Conservation (phyloP, 2,888 invertebrate species). For the Hermaeophaga mercurialis region DNA sequence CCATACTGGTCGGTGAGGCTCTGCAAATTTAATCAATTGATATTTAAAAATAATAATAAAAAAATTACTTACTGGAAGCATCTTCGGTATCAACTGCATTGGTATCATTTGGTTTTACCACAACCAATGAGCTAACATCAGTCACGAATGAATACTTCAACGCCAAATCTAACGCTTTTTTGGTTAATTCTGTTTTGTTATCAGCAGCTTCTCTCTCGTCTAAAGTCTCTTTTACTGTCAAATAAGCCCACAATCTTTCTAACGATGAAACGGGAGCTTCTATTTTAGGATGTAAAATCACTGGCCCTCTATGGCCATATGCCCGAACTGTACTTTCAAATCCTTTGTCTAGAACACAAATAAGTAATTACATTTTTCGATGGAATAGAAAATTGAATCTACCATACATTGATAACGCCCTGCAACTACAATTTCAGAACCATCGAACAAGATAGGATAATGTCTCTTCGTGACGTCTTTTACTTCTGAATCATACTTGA, state of each 20-base stretch:
- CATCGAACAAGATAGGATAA: slow-evolving; percentile 66
- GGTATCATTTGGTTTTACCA: slow-evolving; percentile 66
- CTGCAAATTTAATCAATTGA: neutral
- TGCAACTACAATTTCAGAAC: slow-evolving; percentile 68
- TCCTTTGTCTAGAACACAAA: no score
- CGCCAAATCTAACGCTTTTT: slow-evolving; percentile 63
- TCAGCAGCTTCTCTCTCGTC: slow-evolving; percentile 53
- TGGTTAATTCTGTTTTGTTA: slow-evolving; percentile 52
- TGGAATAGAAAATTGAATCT: no score
- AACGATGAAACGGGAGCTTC: slow-evolving; percentile 40
- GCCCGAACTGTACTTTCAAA: neutral
- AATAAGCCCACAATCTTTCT: slow-evolving; percentile 65
- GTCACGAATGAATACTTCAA: slow-evolving; percentile 66
- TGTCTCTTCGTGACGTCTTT: slow-evolving; percentile 60
- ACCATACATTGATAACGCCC: slow-evolving; percentile 55
- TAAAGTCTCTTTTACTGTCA: slow-evolving; percentile 66
- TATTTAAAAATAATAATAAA: no score
- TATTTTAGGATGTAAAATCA: slow-evolving; percentile 41
- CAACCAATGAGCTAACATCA: slow-evolving; percentile 68
- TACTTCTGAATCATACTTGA: slow-evolving; percentile 65
- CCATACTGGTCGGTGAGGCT: no score
- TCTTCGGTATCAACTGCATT: slow-evolving; percentile 35
- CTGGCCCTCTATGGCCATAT: slow-evolving; percentile 39
- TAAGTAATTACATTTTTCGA: no score
- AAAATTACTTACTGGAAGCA: slow-evolving; percentile 24